Base-by-base conservation (phyloP, 2,797 vertebrate genomes). In the Neopelma chrysocephalum region DNA sequence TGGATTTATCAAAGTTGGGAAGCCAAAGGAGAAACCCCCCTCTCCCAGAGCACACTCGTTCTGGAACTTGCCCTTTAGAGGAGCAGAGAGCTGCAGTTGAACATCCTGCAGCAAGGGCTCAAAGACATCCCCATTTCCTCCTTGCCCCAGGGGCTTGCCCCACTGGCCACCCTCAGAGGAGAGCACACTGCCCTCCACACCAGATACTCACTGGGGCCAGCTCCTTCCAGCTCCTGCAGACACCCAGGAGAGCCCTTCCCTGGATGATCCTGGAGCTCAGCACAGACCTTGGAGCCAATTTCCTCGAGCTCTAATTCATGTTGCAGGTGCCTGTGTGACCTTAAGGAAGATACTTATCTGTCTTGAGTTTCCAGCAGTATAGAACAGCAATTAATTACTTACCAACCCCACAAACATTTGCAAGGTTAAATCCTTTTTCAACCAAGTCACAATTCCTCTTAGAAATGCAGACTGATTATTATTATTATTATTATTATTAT, bases 401-500 rank as follows among this genome's bases (percentile, higher is more conserved):
- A 70, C 29, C 79, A 79, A 54, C 34, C 27, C 62, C 89, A 68
- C 62, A 87, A 89, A 70, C 66, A 47, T 1, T 34, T 58, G 48
- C 43, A 45, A 96, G 68, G 86, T 85, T 90, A 76, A 92, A 90
- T 56, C 86, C 66, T 71, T 88, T 50, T 48, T 32, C 70, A 92
- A n/a, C 57, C 53, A 78, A 19, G 79, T 62, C 12, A 3, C 38
- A 62, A 53, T 62, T 85, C 48, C 82, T 68, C 70, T 66, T 51
- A 32, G 66, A 71, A 53, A 70, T 32, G 65, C 89, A 88, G 76
- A 21, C 75, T 82, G 14, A 13, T 40, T 13, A 32, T 8, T 2
- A 4, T 53, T 42, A 21, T 42, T 38, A 25, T 60, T 34, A 25
- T 45, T 65, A 21, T 29, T 60, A 14, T 56, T 68, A 34, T 5